Evolutionary conservation across 1,140 invertebrate species (phyloP).

Genomic region (Leptinotarsa lineolata): DNA sequence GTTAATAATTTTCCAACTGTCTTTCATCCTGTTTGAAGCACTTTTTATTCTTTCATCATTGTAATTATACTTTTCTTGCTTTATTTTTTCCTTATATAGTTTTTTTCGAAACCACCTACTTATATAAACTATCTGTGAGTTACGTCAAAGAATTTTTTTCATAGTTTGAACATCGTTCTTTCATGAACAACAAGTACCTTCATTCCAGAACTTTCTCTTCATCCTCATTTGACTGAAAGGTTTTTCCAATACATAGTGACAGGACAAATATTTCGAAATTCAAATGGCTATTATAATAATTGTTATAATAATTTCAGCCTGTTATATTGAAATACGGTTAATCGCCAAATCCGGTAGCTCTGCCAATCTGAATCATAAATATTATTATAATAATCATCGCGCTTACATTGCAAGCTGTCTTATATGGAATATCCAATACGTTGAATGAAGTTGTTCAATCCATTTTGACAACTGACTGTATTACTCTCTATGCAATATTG

Average conservation of each 20-base stretch:
- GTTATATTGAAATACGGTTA: not conserved
- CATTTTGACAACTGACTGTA: not conserved
- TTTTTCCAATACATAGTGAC: not conserved
- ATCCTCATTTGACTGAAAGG: too few species aligned
- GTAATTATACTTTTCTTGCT: too few species aligned
- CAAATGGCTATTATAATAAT: not conserved
- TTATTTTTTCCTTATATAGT: too few species aligned
- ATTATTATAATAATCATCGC: not conserved
- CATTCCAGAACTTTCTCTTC: too few species aligned
- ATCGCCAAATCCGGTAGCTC: not conserved
- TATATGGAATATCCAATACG: not conserved
- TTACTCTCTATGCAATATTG: constrained; percentile 9
- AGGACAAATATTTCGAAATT: not conserved
- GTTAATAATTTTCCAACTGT: too few species aligned
- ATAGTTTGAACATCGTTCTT: too few species aligned
- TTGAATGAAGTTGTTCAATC: not conserved
- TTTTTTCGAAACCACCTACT: too few species aligned
- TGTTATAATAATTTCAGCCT: not conserved
- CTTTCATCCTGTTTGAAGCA: too few species aligned
- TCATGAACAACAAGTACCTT: too few species aligned
- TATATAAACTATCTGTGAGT: too few species aligned
- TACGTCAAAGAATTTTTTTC: too few species aligned
- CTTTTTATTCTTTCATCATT: too few species aligned
- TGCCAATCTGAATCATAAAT: not conserved
- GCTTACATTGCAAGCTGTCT: not conserved